A percentile compares a stretch with the other conserved stretches of the same genome.
Conservation (phyloP, 2,113 vertebrate genomes). For the Hydrochoerus hydrochaeris region DNA sequence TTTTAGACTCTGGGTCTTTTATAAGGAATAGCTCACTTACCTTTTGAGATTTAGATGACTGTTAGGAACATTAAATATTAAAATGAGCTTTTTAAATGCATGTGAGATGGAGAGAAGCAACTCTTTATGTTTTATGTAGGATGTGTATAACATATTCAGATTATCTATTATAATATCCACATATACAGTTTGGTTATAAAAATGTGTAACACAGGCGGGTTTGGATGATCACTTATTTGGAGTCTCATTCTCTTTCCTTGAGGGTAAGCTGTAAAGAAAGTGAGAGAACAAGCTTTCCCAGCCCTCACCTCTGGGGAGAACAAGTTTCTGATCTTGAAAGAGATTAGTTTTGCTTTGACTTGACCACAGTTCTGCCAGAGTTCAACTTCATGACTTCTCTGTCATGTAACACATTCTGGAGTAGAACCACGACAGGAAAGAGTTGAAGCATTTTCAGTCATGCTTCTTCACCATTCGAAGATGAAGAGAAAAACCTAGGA, state of each 20-base stretch:
- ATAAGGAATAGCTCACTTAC: conserved; percentile 47
- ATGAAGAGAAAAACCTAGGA: neutral
- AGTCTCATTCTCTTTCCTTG: neutral
- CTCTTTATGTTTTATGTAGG: conserved; percentile 73
- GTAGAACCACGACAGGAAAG: neutral
- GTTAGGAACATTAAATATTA: conserved; percentile 78
- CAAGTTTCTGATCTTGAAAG: neutral
- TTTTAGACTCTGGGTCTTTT: conserved; percentile 50
- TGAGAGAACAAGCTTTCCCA: neutral
- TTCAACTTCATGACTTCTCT: neutral
- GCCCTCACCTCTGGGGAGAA: neutral
- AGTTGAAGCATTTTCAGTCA: neutral
- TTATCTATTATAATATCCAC: conserved; percentile 73
- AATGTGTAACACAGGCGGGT: neutral
- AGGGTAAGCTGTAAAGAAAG: neutral
- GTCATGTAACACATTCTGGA: neutral
- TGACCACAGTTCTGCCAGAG: neutral
- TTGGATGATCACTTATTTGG: conserved; percentile 7
- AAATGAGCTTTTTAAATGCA: conserved; percentile 77
- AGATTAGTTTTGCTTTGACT: neutral
- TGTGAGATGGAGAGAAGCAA: conserved; percentile 67
- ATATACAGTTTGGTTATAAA: conserved; percentile 59
- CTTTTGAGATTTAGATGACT: conserved; percentile 77
- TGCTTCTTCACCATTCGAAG: neutral
- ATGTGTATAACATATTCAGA: conserved; percentile 61